Evolutionary conservation across 2,113 vertebrate species (phyloP).

Genomic region (Aspidoscelis tigris): DNA sequence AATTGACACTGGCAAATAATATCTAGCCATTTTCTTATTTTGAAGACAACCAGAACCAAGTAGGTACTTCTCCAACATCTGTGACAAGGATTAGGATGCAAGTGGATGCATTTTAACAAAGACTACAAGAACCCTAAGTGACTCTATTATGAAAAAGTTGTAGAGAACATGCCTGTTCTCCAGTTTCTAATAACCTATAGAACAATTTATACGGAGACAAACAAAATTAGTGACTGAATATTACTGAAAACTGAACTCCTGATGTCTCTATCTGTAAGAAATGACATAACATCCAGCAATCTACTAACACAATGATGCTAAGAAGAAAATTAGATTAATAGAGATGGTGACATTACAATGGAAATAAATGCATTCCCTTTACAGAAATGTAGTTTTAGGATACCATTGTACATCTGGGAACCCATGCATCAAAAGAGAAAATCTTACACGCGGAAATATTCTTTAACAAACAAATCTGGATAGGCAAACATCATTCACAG

Average conservation of each 20-base stretch:
- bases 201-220: rapidly evolving
- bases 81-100: slow-evolving; percentile 14
- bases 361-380: neutral
- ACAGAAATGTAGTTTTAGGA: neutral
- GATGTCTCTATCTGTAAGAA: neutral
- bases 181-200: neutral
- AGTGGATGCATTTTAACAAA: neutral
- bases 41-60: slow-evolving; percentile 20
- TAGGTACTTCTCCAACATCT: slow-evolving; percentile 1
- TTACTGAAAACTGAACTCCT: neutral
- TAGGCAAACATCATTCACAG: neutral
- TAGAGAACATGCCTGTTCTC: neutral
- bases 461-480: neutral
- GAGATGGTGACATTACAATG: neutral
- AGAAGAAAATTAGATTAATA: neutral
- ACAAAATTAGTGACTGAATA: no score
- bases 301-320: neutral
- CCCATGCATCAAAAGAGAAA: neutral
- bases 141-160: slow-evolving; percentile 25
- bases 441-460: neutral
- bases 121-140: neutral
- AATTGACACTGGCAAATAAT: slow-evolving; percentile 1
- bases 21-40: slow-evolving; percentile 27
- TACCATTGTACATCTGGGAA: neutral
- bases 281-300: neutral